These are phyloP conservation scores for Gnathonemus longibarbis DNA, from an alignment of 2,113 vertebrate genomes.

Conservation along the genomic window DNA sequence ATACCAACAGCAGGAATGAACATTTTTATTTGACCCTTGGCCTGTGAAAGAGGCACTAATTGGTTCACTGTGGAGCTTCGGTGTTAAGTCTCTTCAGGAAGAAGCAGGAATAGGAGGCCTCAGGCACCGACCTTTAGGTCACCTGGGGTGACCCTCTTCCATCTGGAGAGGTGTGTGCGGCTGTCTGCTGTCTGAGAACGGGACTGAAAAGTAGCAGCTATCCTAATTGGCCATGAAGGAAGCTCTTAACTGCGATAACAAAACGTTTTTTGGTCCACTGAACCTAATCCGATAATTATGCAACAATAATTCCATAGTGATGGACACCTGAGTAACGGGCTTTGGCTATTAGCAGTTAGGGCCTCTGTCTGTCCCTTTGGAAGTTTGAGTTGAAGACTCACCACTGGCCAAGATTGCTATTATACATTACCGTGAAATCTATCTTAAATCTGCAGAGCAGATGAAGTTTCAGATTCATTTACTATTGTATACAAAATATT, in stretches of 20 bases:
- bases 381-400: background rate
- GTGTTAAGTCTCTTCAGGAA: background rate
- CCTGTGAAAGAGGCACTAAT: background rate
- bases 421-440: background rate
- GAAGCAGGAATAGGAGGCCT: background rate
- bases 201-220: background rate
- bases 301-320: background rate
- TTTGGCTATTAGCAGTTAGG: background rate
- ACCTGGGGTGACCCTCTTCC: background rate
- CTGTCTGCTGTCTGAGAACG: background rate
- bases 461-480: background rate
- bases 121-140: background rate
- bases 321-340: background rate
- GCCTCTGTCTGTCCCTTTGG: background rate
- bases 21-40: constrained; percentile 32
- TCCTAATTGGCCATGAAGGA: background rate
- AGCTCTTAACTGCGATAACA: background rate
- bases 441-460: background rate
- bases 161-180: background rate
- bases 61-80: constrained; percentile 1
- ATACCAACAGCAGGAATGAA: constrained; percentile 34
- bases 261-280: background rate
- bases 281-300: background rate
- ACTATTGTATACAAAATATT: background rate
- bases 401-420: background rate